Conservation (phyloP, 2,113 vertebrate species). For the Hippocampus guttulatus region DNA sequence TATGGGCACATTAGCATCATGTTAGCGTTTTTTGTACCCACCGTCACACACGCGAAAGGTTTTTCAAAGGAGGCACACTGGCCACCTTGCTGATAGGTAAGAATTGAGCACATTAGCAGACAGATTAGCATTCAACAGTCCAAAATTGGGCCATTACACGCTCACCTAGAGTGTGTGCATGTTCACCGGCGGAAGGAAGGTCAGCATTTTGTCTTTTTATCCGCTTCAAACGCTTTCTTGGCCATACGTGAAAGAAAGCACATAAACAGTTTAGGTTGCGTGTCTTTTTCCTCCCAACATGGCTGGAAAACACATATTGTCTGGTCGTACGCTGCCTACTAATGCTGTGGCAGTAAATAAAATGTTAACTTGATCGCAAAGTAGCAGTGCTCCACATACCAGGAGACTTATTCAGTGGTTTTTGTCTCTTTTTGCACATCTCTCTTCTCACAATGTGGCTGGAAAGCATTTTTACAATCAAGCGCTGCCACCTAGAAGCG, state of each 20-base stretch:
- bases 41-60: background rate
- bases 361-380: background rate
- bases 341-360: background rate
- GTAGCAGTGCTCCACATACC: background rate
- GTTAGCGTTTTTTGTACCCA: background rate
- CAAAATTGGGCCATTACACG: constrained; percentile 62
- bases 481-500: background rate
- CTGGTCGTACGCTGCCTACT: background rate
- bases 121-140: constrained; percentile 19
- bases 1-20: background rate
- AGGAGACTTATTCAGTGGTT: background rate
- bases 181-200: constrained; percentile 3
- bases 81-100: constrained; percentile 45
- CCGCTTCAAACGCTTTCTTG: background rate
- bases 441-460: background rate
- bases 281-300: background rate
- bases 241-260: background rate
- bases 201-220: background rate
- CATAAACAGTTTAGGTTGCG: background rate
- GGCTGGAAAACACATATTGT: background rate
- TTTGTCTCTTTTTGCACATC: background rate
- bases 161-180: constrained; percentile 34
- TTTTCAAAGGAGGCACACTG: constrained; percentile 54
- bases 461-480: background rate
- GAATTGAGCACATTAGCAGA: background rate